Base-by-base conservation (phyloP, 2,113 vertebrate genomes). In the Sula dactylatra region DNA sequence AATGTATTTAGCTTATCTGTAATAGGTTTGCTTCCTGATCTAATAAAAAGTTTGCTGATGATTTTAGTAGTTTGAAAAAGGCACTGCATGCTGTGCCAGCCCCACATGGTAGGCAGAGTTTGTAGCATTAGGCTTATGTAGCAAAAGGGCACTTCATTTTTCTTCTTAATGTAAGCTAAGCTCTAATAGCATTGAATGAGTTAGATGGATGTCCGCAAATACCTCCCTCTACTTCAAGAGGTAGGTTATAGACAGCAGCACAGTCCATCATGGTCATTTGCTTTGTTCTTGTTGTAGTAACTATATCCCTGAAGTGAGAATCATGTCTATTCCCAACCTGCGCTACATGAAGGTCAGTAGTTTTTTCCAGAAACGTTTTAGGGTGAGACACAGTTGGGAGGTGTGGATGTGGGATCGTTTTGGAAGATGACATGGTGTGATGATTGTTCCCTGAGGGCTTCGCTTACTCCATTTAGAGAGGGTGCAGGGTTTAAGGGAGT, bases 241-340 rank as follows among this genome's bases (percentile, higher is more conserved):
- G 56, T 11, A 6, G 19, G 34, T 72, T 73, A 24, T 17, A 82
- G 34, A 38, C 13, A 71, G 56, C 64, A 55, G 0, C 26, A 54
- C 22, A 32, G n/a, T 79, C 42, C 11, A 1, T 89, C 38, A 76
- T 11, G 62, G 38, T 71, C 40, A 6, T 76, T 86, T 94, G 19
- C 89, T 97, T 83, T 74, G 86, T 94, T 97, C 79, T 95, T 76
- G 64, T 58, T 79, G 54, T 77, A 99, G 99, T 96, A 99, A 99
- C 97, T 99, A 99, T 72, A 99, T 99, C 96, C 99, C 99, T 89
- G 99, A 99, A 98, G 99, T 99, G 94, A 99, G 99, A 97, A 99
- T 99, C 96, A 99, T 99, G 99, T 99, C 99, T 80, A 99, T 99
- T 98, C 99, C 99, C 91, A 99, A 99, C 94, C 98, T 99, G 93